A percentile compares a stretch with the other conserved stretches of the same genome.
Conservation (phyloP, 1,140 invertebrate genomes). For the Pristionchus pacificus region DNA sequence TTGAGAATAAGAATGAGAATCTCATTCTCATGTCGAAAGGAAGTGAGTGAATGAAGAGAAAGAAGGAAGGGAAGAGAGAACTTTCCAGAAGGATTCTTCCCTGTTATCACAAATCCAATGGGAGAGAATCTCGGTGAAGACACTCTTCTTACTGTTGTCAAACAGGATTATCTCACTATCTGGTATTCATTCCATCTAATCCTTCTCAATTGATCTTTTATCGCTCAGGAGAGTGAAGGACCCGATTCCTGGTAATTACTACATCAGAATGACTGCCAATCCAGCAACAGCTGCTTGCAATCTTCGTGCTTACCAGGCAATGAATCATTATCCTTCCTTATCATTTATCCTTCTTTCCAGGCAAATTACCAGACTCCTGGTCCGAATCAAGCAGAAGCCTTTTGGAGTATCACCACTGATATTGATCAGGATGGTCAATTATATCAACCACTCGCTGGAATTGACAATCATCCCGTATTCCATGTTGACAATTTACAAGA, state of each 20-base stretch:
- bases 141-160: background rate
- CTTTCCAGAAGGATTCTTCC: conserved; percentile 16
- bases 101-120: background rate
- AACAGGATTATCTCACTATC: conserved; percentile 2
- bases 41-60: conserved; percentile 12
- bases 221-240: conserved; percentile 3
- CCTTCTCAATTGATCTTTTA: conserved; percentile 2
- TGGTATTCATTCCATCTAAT: conserved; percentile 11
- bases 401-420: conserved; percentile 26
- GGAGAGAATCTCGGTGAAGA: background rate
- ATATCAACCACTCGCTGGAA: conserved; percentile 27
- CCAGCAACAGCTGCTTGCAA: conserved; percentile 20
- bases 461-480: conserved; percentile 18
- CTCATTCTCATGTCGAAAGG: conserved; percentile 28
- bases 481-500: conserved; percentile 33
- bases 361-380: background rate
- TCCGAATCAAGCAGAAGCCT: conserved; percentile 26
- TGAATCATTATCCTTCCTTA: conserved; percentile 16
- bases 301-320: conserved; percentile 30
- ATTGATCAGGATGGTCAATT: conserved; percentile 20
- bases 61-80: conserved; percentile 12
- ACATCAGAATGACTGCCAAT: conserved; percentile 15
- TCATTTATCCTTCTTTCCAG: background rate
- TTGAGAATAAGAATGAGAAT: conserved; percentile 27
- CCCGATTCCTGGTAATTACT: conserved; percentile 21